These are phyloP conservation scores for Lepus europaeus DNA, from an alignment of 2,113 vertebrate genomes.

Conservation along the genomic window DNA sequence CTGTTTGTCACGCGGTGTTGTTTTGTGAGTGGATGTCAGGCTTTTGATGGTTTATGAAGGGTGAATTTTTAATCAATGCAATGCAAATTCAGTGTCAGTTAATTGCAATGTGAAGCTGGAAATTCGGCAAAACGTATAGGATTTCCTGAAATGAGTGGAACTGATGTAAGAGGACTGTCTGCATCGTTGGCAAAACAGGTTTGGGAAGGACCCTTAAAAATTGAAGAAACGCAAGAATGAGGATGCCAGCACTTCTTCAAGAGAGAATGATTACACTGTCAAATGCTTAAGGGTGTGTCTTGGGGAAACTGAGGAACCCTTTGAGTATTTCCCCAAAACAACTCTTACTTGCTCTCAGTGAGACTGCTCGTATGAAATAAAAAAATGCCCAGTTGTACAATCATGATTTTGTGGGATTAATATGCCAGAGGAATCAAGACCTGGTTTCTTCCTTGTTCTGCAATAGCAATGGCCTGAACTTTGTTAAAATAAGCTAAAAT, in stretches of 20 bases:
- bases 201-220: background rate
- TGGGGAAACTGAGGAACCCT: background rate
- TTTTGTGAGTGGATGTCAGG: background rate
- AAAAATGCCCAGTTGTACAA: background rate
- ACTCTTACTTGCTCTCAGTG: slow-evolving; percentile 12
- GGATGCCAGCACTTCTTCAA: background rate
- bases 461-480: slow-evolving; percentile 12
- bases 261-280: background rate
- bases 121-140: background rate
- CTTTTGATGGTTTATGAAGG: background rate
- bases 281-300: background rate
- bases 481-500: background rate
- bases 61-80: background rate
- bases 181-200: background rate
- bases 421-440: slow-evolving; percentile 2
- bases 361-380: slow-evolving; percentile 36
- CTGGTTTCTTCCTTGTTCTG: slow-evolving; percentile 30
- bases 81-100: background rate
- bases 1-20: background rate
- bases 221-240: background rate
- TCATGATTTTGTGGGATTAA: background rate
- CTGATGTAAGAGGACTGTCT: background rate
- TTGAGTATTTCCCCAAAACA: slow-evolving; percentile 21
- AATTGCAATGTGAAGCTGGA: background rate
- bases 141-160: slow-evolving; percentile 19